Evolutionary conservation across 2,113 vertebrate species (phyloP).

Genomic region (Myiozetetes cayanensis): DNA sequence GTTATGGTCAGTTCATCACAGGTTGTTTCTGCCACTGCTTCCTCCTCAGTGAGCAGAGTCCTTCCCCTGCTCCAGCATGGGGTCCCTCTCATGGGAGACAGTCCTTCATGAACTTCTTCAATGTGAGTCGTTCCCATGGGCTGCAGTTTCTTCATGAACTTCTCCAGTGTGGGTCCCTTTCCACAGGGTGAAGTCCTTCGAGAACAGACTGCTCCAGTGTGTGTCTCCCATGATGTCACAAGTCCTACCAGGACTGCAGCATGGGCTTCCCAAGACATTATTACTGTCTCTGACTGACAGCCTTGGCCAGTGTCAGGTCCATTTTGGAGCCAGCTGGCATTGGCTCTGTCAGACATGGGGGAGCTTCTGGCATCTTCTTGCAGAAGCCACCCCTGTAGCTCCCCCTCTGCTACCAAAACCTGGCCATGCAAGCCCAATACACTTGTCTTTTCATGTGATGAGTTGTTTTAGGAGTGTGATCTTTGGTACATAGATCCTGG

Average conservation of each 20-base stretch:
- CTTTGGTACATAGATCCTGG: not conserved
- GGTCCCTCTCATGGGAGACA: not conserved
- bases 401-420: not conserved
- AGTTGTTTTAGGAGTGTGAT: not conserved
- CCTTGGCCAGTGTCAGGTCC: not conserved
- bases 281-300: not conserved
- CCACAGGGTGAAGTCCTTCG: not conserved
- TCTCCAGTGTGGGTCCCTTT: not conserved
- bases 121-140: not conserved
- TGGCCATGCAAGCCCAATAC: not conserved
- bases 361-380: not conserved
- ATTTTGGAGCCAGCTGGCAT: not conserved
- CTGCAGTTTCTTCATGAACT: not conserved
- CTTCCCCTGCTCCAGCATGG: not conserved
- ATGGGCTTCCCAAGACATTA: not conserved
- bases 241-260: not conserved
- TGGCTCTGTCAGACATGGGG: not conserved
- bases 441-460: not conserved
- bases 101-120: not conserved
- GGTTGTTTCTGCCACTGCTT: not conserved
- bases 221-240: no score
- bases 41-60: not conserved
- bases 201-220: not conserved
- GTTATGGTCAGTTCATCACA: not conserved
- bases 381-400: not conserved